phyloP scores from a whole-genome alignment of 2,888 invertebrate genomes.

The Drosophila seclusa region DNA sequence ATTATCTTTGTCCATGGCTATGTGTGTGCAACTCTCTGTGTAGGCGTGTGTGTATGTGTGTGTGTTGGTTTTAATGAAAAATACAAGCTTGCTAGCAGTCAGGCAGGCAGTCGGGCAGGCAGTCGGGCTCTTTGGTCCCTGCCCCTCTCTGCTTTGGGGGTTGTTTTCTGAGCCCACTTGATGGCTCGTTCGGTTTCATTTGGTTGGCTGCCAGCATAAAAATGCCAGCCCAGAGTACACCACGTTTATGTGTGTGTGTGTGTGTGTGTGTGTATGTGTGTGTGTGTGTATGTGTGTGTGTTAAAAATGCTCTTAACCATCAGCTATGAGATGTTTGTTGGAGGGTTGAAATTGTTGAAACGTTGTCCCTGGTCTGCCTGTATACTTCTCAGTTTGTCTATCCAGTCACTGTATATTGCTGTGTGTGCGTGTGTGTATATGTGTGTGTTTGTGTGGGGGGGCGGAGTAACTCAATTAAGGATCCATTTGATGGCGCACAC shows the following conservation, averaged over 20 bases:
- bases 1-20: slow-evolving; percentile 83
- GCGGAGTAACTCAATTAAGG: slow-evolving; percentile 86
- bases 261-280: slow-evolving; percentile 23
- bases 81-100: slow-evolving; percentile 52
- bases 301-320: slow-evolving; percentile 78
- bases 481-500: slow-evolving; percentile 85
- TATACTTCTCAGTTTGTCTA: slow-evolving; percentile 55
- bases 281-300: slow-evolving; percentile 28
- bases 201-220: slow-evolving; percentile 75
- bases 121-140: slow-evolving; percentile 1
- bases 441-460: slow-evolving; percentile 67
- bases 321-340: slow-evolving; percentile 54
- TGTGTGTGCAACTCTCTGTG: slow-evolving; percentile 46
- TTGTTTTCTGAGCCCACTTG: slow-evolving; percentile 74
- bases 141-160: slow-evolving; percentile 46
- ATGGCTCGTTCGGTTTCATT: slow-evolving; percentile 74
- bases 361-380: slow-evolving; percentile 53
- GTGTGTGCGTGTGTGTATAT: slow-evolving; percentile 8
- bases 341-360: slow-evolving; percentile 67
- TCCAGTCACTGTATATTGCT: slow-evolving; percentile 20
- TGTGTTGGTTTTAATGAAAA: slow-evolving; percentile 64
- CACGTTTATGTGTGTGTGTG: slow-evolving; percentile 22
- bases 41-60: slow-evolving; percentile 27
- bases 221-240: slow-evolving; percentile 60
- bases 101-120: slow-evolving; percentile 5